Percentiles rank a stretch among this genome's conserved stretches.
phyloP scores from a whole-genome alignment of 2,888 invertebrate species.

The Synanthedon formicaeformis region DNA sequence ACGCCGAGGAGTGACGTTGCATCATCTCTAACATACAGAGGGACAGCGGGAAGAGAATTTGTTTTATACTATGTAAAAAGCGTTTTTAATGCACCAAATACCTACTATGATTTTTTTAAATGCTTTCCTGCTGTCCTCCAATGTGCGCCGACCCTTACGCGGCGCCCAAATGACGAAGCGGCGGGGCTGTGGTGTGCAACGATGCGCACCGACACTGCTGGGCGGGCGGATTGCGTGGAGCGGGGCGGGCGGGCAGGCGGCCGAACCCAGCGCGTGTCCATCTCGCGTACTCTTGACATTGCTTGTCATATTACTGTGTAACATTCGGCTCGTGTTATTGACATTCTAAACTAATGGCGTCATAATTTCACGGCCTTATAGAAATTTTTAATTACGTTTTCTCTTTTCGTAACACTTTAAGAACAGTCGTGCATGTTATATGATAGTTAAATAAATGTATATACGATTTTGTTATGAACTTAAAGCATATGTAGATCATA shows the following conservation, averaged over 20 bases:
- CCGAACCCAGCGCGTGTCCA: slow-evolving; percentile 10
- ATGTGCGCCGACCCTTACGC: slow-evolving; percentile 11
- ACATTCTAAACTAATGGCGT: slow-evolving; percentile 38
- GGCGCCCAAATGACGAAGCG: slow-evolving; percentile 17
- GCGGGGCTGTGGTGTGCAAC: slow-evolving; percentile 2
- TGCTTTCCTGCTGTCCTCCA: too few species aligned
- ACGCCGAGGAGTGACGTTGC: too few species aligned
- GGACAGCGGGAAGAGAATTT: background rate
- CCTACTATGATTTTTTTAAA: too few species aligned
- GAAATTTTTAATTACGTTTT: background rate
- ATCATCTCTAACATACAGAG: too few species aligned
- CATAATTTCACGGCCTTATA: slow-evolving; percentile 15
- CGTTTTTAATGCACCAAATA: slow-evolving; percentile 12
- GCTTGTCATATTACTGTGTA: slow-evolving; percentile 26
- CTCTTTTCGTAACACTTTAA: too few species aligned
- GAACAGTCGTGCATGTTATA: too few species aligned
- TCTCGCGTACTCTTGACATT: slow-evolving; percentile 57
- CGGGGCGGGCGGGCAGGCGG: background rate
- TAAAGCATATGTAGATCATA: too few species aligned
- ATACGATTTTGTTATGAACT: too few species aligned
- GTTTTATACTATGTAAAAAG: slow-evolving; percentile 5
- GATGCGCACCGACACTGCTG: slow-evolving; percentile 3
- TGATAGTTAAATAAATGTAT: too few species aligned
- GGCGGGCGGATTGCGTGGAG: slow-evolving; percentile 10
- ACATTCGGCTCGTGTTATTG: slow-evolving; percentile 25